A percentile compares a stretch with the other conserved stretches of the same genome.
phyloP scores from a whole-genome alignment of 2,113 vertebrate genomes.

The Nycticryphes semicollaris region DNA sequence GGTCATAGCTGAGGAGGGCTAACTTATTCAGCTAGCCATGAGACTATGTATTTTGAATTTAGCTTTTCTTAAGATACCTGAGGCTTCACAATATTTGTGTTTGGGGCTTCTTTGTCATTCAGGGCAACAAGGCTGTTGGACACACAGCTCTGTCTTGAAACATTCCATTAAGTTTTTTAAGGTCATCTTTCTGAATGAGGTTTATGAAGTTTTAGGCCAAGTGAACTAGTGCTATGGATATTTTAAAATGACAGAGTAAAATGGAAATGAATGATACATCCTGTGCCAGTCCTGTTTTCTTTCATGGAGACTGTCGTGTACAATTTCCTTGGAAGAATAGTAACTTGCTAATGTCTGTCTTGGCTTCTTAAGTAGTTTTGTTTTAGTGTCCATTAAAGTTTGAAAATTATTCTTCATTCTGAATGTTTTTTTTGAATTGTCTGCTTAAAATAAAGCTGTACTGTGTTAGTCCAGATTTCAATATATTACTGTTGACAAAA shows the following conservation, averaged over 20 bases:
- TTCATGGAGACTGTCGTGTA: neutral
- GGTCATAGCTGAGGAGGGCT: neutral
- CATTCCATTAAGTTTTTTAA: neutral
- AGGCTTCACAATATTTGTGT: neutral
- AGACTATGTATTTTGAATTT: neutral
- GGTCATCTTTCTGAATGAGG: neutral
- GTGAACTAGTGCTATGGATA: neutral
- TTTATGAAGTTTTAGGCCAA: neutral
- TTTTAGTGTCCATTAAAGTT: neutral
- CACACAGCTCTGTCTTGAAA: neutral
- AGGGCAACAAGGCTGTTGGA: neutral
- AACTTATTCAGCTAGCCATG: neutral
- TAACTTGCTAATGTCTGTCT: neutral
- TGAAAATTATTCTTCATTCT: neutral
- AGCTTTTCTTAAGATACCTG: neutral
- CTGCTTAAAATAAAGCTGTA: neutral
- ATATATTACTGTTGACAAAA: neutral
- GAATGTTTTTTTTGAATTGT: neutral
- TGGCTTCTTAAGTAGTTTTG: neutral
- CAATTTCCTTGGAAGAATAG: neutral
- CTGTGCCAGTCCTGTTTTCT: neutral
- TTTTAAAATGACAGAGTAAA: neutral
- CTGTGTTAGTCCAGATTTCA: neutral
- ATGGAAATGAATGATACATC: accelerated
- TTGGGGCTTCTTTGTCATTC: neutral